These are phyloP conservation scores for Polyergus mexicanus DNA, from an alignment of 1,140 invertebrate genomes.

Conservation along the genomic window DNA sequence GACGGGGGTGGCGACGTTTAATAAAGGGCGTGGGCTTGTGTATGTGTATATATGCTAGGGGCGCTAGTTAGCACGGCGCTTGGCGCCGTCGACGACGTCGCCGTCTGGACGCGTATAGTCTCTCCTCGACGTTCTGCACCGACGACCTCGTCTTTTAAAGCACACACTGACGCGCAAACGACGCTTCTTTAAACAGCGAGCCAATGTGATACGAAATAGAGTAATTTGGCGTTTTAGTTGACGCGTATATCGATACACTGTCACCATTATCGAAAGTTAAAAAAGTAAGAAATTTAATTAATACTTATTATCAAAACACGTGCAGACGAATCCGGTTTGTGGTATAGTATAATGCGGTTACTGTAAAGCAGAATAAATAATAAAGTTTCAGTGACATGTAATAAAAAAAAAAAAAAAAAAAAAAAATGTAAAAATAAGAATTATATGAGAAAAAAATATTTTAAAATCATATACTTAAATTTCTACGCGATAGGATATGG, in stretches of 20 bases:
- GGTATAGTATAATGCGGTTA: neutral
- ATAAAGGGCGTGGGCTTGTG: constrained; percentile 80
- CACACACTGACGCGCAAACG: constrained; percentile 73
- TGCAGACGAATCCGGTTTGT: neutral
- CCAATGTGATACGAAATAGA: constrained; percentile 66
- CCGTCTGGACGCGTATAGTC: constrained; percentile 84
- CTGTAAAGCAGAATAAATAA: constrained; percentile 11
- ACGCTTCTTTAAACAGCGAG: constrained; percentile 70
- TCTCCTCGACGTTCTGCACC: constrained; percentile 79
- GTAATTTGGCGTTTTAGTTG: constrained; percentile 39
- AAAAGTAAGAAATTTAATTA: constrained; percentile 26
- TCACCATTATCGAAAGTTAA: neutral
- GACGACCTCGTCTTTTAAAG: constrained; percentile 75
- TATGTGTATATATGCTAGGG: constrained; percentile 75
- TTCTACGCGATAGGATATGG: neutral
- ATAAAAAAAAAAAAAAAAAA: no score
- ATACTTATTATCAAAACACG: constrained; percentile 3
- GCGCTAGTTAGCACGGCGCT: constrained; percentile 83
- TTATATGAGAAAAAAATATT: neutral
- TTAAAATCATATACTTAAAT: neutral
- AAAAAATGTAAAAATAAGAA: no score
- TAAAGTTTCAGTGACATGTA: neutral
- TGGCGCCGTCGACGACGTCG: constrained; percentile 82
- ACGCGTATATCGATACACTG: neutral
- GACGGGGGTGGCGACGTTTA: constrained; percentile 82